phyloP scores from a whole-genome alignment of 1,140 invertebrate species.

The Leucophenga varia region DNA sequence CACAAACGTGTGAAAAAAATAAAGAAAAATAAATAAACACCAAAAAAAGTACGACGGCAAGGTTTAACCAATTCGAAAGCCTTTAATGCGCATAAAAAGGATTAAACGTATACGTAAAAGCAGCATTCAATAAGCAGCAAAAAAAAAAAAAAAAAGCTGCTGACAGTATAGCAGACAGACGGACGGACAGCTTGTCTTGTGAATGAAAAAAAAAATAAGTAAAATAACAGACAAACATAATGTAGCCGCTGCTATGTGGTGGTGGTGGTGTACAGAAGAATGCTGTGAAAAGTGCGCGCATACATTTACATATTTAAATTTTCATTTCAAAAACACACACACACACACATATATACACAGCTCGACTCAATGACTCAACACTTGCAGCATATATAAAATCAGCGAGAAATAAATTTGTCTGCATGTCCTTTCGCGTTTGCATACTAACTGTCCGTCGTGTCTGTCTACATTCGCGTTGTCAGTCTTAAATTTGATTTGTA shows the following conservation, averaged over 20 bases:
- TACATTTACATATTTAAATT: constrained; percentile 40
- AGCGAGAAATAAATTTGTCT: too few species aligned
- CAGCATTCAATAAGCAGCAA: too few species aligned
- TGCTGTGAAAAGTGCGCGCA: constrained; percentile 16
- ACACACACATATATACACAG: constrained; percentile 29
- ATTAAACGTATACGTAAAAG: constrained; percentile 20
- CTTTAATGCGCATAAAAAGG: constrained; percentile 36
- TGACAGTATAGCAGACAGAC: too few species aligned
- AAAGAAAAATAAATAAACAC: too few species aligned
- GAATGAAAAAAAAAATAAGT: too few species aligned
- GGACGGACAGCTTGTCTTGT: too few species aligned
- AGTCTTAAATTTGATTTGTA: constrained; percentile 18
- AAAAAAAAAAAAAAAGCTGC: too few species aligned
- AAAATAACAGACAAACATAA: constrained; percentile 21
- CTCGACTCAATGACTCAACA: too few species aligned
- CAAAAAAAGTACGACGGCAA: constrained; percentile 15
- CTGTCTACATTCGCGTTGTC: too few species aligned
- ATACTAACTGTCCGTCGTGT: too few species aligned
- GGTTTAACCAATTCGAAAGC: constrained; percentile 16
- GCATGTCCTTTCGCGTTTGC: too few species aligned
- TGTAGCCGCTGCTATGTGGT: constrained; percentile 8
- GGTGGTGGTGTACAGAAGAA: constrained; percentile 8
- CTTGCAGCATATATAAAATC: constrained; percentile 24
- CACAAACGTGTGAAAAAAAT: constrained; percentile 17
- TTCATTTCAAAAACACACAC: constrained; percentile 17